Evolutionary conservation across 2,113 vertebrate species (phyloP).

Genomic region (Gracilinanus agilis): DNA sequence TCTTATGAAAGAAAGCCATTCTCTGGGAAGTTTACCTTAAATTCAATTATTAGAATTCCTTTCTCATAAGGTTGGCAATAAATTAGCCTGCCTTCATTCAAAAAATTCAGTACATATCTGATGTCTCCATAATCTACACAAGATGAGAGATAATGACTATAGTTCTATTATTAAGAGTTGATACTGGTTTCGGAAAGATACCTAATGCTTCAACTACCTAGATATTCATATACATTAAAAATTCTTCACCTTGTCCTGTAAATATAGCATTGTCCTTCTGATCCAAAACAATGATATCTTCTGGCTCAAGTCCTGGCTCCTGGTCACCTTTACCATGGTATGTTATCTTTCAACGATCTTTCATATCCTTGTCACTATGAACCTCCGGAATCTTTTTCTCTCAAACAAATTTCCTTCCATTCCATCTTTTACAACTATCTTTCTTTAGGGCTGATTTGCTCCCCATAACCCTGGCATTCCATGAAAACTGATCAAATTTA

Average conservation of each 20-base stretch:
- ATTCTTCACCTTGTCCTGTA: conserved; percentile 92
- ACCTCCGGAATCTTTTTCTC: conserved; percentile 98
- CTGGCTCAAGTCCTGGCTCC: conserved; percentile 95
- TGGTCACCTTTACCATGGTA: conserved; percentile 98
- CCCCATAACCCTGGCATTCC: conserved; percentile 95
- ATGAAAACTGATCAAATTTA: conserved; percentile 95
- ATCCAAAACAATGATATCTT: conserved; percentile 97
- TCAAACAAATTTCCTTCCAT: conserved; percentile 93
- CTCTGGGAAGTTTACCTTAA: conserved; percentile 94
- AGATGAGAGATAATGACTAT: conserved; percentile 96
- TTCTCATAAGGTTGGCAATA: conserved; percentile 96
- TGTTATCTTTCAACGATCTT: conserved; percentile 97
- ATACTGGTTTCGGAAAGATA: conserved; percentile 95
- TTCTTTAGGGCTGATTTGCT: conserved; percentile 96
- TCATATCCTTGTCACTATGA: conserved; percentile 99
- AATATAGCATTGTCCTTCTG: conserved; percentile 92
- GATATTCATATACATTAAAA: conserved; percentile 94
- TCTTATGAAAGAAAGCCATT: conserved; percentile 92
- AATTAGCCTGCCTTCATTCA: conserved; percentile 94
- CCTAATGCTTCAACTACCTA: conserved; percentile 95
- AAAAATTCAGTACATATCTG: conserved; percentile 90
- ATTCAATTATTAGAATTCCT: conserved; percentile 94
- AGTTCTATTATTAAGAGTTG: conserved; percentile 93
- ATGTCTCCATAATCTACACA: conserved; percentile 94
- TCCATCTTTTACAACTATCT: conserved; percentile 95